Percentiles rank a stretch among this genome's conserved stretches.
phyloP scores from a whole-genome alignment of 2,797 vertebrate species.

The Fundulus diaphanus region DNA sequence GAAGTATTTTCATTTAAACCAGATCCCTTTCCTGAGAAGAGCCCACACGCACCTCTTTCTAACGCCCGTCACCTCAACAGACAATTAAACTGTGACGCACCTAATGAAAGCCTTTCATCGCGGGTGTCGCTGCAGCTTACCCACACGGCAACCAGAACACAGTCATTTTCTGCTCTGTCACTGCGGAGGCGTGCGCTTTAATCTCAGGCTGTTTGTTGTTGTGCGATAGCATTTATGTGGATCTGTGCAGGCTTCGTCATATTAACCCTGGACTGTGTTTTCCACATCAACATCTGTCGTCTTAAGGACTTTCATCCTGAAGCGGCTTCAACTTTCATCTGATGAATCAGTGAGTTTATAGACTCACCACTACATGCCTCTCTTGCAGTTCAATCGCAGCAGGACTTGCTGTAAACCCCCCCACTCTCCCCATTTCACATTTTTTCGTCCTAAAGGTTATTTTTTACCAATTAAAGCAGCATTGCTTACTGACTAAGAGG shows the following conservation, averaged over 20 bases:
- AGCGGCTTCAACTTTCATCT: constrained; percentile 30
- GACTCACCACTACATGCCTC: constrained; percentile 46
- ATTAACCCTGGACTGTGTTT: constrained; percentile 29
- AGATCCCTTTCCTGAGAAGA: constrained; percentile 8
- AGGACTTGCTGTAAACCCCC: constrained; percentile 38
- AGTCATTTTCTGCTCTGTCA: constrained; percentile 35
- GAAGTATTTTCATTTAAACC: constrained; percentile 14
- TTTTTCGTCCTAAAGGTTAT: constrained; percentile 21
- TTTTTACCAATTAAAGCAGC: not conserved
- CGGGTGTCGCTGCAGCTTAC: constrained; percentile 13
- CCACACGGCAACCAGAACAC: constrained; percentile 32
- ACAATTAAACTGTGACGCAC: constrained; percentile 34
- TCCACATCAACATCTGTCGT: constrained; percentile 41
- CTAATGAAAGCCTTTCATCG: constrained; percentile 53
- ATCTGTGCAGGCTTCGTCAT: constrained; percentile 19
- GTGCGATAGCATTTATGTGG: constrained; percentile 31
- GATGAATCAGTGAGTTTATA: constrained; percentile 48
- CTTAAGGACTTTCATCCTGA: constrained; percentile 43
- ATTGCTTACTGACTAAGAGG: constrained; percentile 7
- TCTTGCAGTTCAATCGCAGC: constrained; percentile 16
- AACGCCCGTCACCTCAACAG: constrained; percentile 16
- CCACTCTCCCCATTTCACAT: constrained; percentile 15
- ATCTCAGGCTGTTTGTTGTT: constrained; percentile 15
- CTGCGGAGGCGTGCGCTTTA: constrained; percentile 26
- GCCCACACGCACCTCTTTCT: constrained; percentile 18